phyloP scores from a whole-genome alignment of 2,888 invertebrate species.

The Xylota segnis region DNA sequence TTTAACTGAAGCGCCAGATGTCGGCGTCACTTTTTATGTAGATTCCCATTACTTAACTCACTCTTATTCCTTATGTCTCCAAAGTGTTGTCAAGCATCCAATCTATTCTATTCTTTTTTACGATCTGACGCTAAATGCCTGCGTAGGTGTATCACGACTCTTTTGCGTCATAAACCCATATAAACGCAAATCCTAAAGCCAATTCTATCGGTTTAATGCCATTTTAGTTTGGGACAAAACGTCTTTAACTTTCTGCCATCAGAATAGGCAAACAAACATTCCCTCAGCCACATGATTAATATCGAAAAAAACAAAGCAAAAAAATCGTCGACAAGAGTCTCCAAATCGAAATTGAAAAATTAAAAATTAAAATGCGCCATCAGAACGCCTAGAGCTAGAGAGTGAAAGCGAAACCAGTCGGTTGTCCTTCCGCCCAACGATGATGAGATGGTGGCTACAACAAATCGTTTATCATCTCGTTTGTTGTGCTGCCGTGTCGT shows the following conservation, averaged over 20 bases:
- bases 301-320: constrained; percentile 8
- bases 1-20: background rate
- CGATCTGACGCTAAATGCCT: background rate
- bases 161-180: background rate
- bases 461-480: constrained; percentile 41
- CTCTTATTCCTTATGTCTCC: background rate
- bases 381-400: constrained; percentile 32
- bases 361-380: constrained; percentile 63
- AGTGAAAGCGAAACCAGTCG: constrained; percentile 37
- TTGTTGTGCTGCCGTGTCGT: background rate
- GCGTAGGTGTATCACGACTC: background rate
- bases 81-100: background rate
- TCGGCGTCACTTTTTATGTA: background rate
- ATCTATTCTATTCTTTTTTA: background rate
- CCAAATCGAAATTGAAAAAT: constrained; percentile 68
- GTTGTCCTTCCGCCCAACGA: constrained; percentile 28
- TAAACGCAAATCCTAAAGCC: background rate
- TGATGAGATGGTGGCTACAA: background rate
- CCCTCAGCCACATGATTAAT: constrained; percentile 37
- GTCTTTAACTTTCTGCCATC: constrained; percentile 1
- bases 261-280: constrained; percentile 12
- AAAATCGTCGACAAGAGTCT: constrained; percentile 22
- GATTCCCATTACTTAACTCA: background rate
- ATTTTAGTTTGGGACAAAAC: background rate
- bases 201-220: background rate